Conservation (phyloP, 1,140 invertebrate species). For the Macrosteles quadrilineatus region DNA sequence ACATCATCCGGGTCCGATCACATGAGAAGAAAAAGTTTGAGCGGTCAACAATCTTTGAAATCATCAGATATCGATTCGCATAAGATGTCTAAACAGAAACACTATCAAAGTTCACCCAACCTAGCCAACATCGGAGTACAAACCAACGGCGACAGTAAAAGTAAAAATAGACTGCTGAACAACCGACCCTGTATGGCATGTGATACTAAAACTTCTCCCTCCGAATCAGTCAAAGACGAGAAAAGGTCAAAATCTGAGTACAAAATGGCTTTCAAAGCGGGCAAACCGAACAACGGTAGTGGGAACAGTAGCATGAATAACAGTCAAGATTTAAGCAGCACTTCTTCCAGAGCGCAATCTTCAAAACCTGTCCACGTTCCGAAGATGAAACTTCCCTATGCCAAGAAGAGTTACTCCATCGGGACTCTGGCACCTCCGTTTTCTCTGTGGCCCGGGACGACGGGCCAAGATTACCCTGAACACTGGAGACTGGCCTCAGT, state of each 20-base stretch:
- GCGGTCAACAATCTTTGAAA: constrained; percentile 24
- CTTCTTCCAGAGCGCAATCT: constrained; percentile 40
- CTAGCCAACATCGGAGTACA: constrained; percentile 47
- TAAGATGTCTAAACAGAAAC: constrained; percentile 46
- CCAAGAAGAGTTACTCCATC: constrained; percentile 72
- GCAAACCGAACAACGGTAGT: constrained; percentile 54
- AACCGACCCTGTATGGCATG: constrained; percentile 57
- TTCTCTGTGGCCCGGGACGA: constrained; percentile 67
- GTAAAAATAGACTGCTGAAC: constrained; percentile 37
- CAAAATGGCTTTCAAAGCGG: constrained; percentile 71
- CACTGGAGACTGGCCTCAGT: constrained; percentile 82
- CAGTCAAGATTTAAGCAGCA: constrained; percentile 35
- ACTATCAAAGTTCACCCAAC: constrained; percentile 63
- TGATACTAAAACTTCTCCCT: constrained; percentile 48
- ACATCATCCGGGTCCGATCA: constrained; percentile 16
- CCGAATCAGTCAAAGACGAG: constrained; percentile 45
- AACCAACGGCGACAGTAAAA: neutral
- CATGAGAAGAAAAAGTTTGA: constrained; percentile 28
- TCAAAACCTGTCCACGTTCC: constrained; percentile 61
- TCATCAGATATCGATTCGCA: constrained; percentile 36
- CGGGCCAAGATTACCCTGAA: constrained; percentile 73
- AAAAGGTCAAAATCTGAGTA: constrained; percentile 57
- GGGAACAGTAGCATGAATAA: constrained; percentile 36
- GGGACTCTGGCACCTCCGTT: constrained; percentile 77
- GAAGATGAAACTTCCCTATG: constrained; percentile 73